phyloP scores from a whole-genome alignment of 2,797 vertebrate species.

The Silurus aristotelis region DNA sequence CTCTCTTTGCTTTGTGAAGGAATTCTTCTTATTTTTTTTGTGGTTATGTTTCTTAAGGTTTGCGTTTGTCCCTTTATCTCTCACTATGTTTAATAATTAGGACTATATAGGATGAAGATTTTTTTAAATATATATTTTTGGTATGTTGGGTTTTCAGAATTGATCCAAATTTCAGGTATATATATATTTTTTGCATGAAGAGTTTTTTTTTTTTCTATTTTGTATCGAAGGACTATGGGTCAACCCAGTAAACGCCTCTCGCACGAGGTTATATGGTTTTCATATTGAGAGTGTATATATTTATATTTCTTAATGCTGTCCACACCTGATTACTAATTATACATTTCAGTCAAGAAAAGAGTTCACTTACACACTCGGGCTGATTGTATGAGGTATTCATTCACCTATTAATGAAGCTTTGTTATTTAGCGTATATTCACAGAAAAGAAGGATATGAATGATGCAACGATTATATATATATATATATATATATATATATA shows the following conservation, averaged over 20 bases:
- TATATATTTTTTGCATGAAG: slow-evolving; percentile 77
- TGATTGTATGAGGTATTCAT: slow-evolving; percentile 23
- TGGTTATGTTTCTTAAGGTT: slow-evolving; percentile 54
- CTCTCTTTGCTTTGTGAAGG: slow-evolving; percentile 42
- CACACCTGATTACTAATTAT: slow-evolving; percentile 52
- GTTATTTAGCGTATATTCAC: slow-evolving; percentile 46
- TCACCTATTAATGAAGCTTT: slow-evolving; percentile 40
- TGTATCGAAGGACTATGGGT: slow-evolving; percentile 66
- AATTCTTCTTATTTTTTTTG: slow-evolving; percentile 3
- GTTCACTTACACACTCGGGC: slow-evolving; percentile 25
- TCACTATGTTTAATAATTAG: slow-evolving; percentile 57
- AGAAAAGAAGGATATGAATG: slow-evolving; percentile 48
- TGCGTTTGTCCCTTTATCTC: slow-evolving; percentile 61
- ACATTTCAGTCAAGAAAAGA: slow-evolving; percentile 55
- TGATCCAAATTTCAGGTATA: slow-evolving; percentile 75
- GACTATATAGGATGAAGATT: slow-evolving; percentile 52
- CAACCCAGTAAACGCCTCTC: slow-evolving; percentile 55
- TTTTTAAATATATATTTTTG: slow-evolving; percentile 80
- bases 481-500: too few species aligned
- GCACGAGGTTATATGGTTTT: slow-evolving; percentile 60
- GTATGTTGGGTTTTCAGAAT: slow-evolving; percentile 77
- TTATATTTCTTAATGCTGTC: slow-evolving; percentile 64
- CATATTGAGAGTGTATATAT: slow-evolving; percentile 73
- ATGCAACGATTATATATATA: slow-evolving; percentile 16
- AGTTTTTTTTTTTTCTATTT: slow-evolving; percentile 73